Evolutionary conservation across 2,888 invertebrate species (phyloP), one percentile per base, ranked within the genome.

Genomic region (Apoderus coryli): DNA sequence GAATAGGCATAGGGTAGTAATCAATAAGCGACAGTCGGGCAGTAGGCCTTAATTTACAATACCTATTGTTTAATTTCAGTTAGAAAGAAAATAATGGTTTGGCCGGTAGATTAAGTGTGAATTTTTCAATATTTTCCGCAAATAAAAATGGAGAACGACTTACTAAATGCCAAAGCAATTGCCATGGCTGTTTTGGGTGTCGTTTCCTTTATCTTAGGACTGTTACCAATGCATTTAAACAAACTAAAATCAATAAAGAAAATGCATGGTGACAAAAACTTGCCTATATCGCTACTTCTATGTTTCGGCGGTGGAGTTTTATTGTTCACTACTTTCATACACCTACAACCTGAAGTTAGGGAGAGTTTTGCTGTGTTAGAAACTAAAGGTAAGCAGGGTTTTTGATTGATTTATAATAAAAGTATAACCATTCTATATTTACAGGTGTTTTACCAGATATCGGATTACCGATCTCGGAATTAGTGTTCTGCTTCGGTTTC

Each of bases 291-390:
- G 3, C 49, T 71, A 38, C 50, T 72, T 30, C 56, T 73, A 27
- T 72, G 71, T 46, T 72, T 72, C 48, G 73, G 73, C 10, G 73
- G 73, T 13, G 74, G 74, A 10, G 73, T 74, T 4, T 55, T 74
- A 13, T 56, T 74, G 9, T 71, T 68, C 48, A 74, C 74, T 10
- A 69, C 70, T 6, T 71, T 74, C 47, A 52, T 73, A 3, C 74
- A 74, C 44, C 54, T 74, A 19, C 67, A 72, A 27, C 74, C 74
- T 10, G 73, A 74, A 55, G 70, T 73, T 10, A 56, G 71, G n/a
- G 63, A 65, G 38, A 62, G 63, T 37, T 66, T 72, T 37, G 59
- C 60, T 16, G 43, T 46, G 4, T 56, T 69, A 25, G 59, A 64
- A 36, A 42, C n/a, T n/a, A n/a, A n/a, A n/a, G n/a, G n/a, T n/a